Evolutionary conservation across 2,797 vertebrate genomes (phyloP).

Genomic region (Ctenopoma multispine): DNA sequence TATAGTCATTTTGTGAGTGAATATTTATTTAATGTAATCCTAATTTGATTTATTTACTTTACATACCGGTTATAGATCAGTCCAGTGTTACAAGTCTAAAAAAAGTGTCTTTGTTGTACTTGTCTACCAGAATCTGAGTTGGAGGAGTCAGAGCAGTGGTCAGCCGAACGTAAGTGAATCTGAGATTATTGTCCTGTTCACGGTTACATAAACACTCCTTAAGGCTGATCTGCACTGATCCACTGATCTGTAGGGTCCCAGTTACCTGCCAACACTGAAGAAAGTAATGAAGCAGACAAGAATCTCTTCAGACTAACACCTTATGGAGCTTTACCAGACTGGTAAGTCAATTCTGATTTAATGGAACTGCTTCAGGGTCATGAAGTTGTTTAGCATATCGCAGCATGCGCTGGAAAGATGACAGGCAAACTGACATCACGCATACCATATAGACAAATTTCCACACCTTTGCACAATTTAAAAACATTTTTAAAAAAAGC

Average conservation of each 20-base stretch:
- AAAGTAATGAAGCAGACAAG: conserved; percentile 58
- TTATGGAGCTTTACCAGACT: conserved; percentile 84
- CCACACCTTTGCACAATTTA: too few relatives aligned
- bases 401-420: conserved; percentile 2
- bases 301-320: conserved; percentile 81
- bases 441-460: too few relatives aligned
- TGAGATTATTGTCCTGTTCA: conserved; percentile 4
- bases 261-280: conserved; percentile 52
- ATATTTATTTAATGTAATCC: background rate
- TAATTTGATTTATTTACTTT: background rate
- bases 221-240: conserved; percentile 32
- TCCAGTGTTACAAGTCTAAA: background rate
- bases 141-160: conserved; percentile 71
- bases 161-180: conserved; percentile 74
- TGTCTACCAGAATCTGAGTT: conserved; percentile 68
- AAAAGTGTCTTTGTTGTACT: conserved; percentile 2
- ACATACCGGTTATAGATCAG: background rate
- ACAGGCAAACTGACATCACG: background rate
- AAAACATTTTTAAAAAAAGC: too few relatives aligned
- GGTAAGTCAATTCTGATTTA: conserved; percentile 72
- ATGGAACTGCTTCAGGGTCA: conserved; percentile 6
- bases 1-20: background rate
- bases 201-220: conserved; percentile 9
- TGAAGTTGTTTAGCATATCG: background rate
- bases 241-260: conserved; percentile 62